These are phyloP conservation scores for Slavum lentiscoides DNA, from an alignment of 2,888 invertebrate species.

Conservation along the genomic window DNA sequence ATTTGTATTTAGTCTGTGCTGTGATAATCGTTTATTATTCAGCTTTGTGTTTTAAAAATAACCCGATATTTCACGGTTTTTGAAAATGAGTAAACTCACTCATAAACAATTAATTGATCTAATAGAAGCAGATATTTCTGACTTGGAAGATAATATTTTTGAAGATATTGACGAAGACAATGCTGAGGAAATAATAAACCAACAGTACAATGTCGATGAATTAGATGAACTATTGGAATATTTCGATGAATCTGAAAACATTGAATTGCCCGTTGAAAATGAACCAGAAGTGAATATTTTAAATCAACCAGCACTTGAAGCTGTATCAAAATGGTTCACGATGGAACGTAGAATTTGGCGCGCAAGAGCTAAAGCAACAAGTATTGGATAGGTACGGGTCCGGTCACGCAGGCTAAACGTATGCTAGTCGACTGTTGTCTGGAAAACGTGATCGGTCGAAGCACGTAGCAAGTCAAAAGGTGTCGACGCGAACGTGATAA, in stretches of 20 bases:
- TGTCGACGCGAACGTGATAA: too few species aligned
- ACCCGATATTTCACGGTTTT: neutral
- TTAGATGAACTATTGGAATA: neutral
- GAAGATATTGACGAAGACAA: conserved; percentile 1
- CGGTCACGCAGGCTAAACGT: too few species aligned
- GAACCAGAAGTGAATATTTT: neutral
- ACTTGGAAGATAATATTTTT: neutral
- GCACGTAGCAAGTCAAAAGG: too few species aligned
- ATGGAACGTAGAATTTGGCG: neutral
- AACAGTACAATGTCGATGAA: neutral
- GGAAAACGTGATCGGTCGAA: too few species aligned
- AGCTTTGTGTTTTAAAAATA: neutral
- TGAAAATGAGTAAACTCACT: conserved; percentile 18
- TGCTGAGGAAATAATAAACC: too few species aligned
- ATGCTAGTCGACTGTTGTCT: too few species aligned
- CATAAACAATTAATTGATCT: conserved; percentile 4
- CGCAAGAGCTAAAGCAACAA: too few species aligned
- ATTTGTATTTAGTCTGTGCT: neutral
- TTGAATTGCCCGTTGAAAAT: neutral
- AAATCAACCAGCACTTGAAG: neutral
- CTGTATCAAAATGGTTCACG: conserved; percentile 2
- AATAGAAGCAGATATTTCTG: conserved; percentile 9
- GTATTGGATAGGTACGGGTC: too few species aligned
- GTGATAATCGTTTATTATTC: neutral
- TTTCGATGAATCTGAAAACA: neutral